Conservation (phyloP, 2,797 vertebrate genomes). For the Alosa sapidissima region DNA sequence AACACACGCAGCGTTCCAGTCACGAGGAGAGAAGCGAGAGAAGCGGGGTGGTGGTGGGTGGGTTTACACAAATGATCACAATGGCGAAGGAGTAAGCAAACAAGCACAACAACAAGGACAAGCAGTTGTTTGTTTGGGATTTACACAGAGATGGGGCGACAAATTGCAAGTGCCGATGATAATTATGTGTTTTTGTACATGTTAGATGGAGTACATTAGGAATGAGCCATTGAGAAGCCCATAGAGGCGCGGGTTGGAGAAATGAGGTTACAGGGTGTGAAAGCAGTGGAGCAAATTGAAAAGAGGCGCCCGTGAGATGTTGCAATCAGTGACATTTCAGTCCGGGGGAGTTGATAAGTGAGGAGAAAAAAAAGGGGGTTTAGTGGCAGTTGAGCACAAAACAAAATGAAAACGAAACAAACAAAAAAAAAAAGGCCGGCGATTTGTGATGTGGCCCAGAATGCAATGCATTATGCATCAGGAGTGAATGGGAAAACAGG, state of each 20-base stretch:
- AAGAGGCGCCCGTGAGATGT: conserved; percentile 34
- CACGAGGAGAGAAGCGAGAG: not conserved
- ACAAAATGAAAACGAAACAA: conserved; percentile 8
- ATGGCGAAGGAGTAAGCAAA: conserved; percentile 11
- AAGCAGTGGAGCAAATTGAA: conserved; percentile 54
- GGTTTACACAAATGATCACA: conserved; percentile 1
- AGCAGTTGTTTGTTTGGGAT: conserved; percentile 20
- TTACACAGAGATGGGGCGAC: not conserved
- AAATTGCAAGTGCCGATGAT: not conserved
- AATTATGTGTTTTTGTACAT: not conserved
- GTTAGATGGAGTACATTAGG: not conserved
- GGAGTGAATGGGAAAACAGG: conserved; percentile 49
- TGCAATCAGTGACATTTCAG: conserved; percentile 59
- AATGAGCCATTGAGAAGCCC: conserved; percentile 5
- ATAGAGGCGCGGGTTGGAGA: not conserved
- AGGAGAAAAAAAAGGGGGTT: conserved; percentile 38
- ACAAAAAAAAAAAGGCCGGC: conserved; percentile 52
- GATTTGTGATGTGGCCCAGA: conserved; percentile 50
- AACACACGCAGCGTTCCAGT: not conserved
- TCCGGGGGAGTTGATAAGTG: conserved; percentile 40
- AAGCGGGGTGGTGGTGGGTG: not conserved
- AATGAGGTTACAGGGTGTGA: not conserved
- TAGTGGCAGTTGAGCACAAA: conserved; percentile 49
- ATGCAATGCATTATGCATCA: conserved; percentile 56
- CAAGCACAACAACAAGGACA: conserved; percentile 9